phyloP scores from a whole-genome alignment of 2,113 vertebrate genomes.

The Pithys albifrons region DNA sequence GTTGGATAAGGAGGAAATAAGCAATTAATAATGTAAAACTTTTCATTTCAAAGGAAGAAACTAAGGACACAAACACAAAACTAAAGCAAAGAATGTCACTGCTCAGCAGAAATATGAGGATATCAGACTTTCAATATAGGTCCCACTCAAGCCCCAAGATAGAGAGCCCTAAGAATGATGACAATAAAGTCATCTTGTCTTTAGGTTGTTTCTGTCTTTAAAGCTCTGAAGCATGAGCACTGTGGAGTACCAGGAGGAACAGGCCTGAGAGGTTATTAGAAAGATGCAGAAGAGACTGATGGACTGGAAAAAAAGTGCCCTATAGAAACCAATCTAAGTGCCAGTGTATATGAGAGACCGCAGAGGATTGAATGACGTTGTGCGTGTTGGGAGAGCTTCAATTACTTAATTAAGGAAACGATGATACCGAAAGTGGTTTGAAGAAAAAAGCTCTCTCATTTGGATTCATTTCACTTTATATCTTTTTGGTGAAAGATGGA shows the following conservation, averaged over 20 bases:
- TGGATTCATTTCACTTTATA: constrained; percentile 70
- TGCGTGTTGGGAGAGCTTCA: constrained; percentile 63
- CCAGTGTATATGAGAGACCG: background rate
- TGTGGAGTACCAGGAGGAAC: background rate
- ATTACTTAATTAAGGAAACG: constrained; percentile 69
- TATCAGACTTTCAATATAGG: background rate
- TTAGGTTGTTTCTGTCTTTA: background rate
- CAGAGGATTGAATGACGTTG: constrained; percentile 47
- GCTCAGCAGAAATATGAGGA: background rate
- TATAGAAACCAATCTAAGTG: constrained; percentile 6
- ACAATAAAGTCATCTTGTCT: background rate
- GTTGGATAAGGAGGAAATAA: background rate
- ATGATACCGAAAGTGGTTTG: constrained; percentile 28
- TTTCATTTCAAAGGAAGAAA: background rate
- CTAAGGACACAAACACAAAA: background rate
- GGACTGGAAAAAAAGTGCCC: constrained; percentile 12
- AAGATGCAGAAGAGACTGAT: constrained; percentile 14
- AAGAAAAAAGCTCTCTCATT: constrained; percentile 64
- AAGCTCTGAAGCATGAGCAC: background rate
- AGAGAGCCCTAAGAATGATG: background rate
- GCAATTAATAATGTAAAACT: background rate
- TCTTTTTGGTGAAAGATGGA: constrained; percentile 73
- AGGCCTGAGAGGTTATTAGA: constrained; percentile 4
- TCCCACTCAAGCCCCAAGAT: background rate
- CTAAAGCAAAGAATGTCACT: background rate